Evolutionary conservation across 2,113 vertebrate genomes (phyloP).

Genomic region (Diadophis punctatus): DNA sequence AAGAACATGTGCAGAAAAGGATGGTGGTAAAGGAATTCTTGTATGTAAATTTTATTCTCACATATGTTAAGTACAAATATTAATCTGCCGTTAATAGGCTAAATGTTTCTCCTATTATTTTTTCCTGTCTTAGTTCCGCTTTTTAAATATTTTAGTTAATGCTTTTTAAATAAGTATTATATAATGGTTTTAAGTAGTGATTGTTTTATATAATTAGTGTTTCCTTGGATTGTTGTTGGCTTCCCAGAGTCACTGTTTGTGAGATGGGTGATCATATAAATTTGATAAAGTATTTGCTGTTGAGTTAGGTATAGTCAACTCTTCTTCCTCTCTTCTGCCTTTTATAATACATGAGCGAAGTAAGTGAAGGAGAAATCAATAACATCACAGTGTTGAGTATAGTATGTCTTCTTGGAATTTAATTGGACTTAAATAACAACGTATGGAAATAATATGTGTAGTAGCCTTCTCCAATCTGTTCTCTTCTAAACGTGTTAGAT

Average conservation of each 20-base stretch:
- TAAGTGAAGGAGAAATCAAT: background rate
- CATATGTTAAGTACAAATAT: background rate
- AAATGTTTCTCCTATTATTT: background rate
- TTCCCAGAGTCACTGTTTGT: background rate
- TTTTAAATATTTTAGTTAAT: background rate
- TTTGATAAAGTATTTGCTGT: background rate
- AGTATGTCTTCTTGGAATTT: background rate
- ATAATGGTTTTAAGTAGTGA: background rate
- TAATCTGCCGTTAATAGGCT: background rate
- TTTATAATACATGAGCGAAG: background rate
- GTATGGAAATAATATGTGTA: background rate
- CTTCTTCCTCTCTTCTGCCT: background rate
- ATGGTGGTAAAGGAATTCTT: background rate
- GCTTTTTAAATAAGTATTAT: background rate
- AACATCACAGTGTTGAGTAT: background rate
- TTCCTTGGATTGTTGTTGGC: background rate
- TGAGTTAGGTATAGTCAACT: background rate
- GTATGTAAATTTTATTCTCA: background rate
- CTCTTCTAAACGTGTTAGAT: background rate
- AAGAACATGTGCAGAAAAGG: background rate
- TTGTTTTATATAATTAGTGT: background rate
- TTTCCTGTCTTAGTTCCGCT: background rate
- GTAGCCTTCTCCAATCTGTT: background rate
- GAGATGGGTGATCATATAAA: background rate
- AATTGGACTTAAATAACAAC: background rate